Conservation (phyloP, 1,140 invertebrate genomes). For the Caenorhabditis brenneri region DNA sequence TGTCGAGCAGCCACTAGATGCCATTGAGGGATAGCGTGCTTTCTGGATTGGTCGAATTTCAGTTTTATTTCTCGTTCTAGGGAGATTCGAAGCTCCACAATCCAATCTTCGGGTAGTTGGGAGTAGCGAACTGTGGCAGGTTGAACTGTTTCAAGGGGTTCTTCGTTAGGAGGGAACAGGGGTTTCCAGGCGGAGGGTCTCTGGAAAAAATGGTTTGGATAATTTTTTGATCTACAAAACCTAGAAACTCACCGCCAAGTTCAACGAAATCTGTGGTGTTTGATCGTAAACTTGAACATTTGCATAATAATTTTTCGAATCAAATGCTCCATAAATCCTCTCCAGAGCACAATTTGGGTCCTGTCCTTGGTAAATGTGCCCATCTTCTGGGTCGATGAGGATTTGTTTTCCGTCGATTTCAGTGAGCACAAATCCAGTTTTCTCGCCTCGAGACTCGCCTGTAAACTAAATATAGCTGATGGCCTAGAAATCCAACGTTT, state of each 20-base stretch:
- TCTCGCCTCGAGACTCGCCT: not conserved
- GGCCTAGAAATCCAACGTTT: too few species aligned
- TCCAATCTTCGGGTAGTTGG: conserved; percentile 21
- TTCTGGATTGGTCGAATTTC: conserved; percentile 35
- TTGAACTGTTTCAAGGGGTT: conserved; percentile 1
- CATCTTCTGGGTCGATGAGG: conserved; percentile 42
- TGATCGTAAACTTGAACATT: conserved; percentile 37
- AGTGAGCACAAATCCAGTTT: conserved; percentile 24
- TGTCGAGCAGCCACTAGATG: conserved; percentile 39
- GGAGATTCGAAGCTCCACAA: conserved; percentile 36
- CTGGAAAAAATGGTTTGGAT: not conserved
- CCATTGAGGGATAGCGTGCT: conserved; percentile 48
- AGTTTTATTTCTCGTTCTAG: conserved; percentile 48
- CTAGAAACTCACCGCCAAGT: conserved; percentile 38
- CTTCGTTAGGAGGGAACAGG: conserved; percentile 23
- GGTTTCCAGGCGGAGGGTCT: conserved; percentile 16
- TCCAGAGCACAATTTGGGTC: not conserved
- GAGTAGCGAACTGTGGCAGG: not conserved
- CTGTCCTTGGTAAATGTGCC: not conserved
- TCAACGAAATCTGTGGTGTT: not conserved
- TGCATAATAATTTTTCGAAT: conserved; percentile 41
- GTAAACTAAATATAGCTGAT: too few species aligned
- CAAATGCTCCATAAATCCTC: conserved; percentile 21
- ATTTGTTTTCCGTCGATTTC: not conserved
- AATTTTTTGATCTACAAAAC: not conserved